Evolutionary conservation across 2,797 vertebrate species (phyloP).

Genomic region (Aeoliscus strigatus): DNA sequence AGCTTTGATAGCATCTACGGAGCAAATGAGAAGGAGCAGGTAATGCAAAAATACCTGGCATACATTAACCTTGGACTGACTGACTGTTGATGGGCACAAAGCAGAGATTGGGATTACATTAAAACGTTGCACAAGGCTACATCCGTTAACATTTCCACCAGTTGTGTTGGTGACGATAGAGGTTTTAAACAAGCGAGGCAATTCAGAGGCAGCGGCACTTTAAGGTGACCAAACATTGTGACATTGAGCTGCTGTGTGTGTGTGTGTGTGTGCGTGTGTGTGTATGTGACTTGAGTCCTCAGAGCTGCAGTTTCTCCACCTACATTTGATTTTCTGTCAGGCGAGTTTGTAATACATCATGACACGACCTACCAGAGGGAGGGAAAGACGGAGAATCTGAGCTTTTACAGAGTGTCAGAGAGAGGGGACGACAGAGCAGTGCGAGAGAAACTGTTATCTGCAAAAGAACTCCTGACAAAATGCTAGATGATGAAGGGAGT

Average conservation of each 20-base stretch:
- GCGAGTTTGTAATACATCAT: constrained; percentile 41
- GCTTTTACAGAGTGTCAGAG: constrained; percentile 9
- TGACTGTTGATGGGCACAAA: no score
- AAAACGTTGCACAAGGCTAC: no score
- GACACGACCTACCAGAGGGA: constrained; percentile 8
- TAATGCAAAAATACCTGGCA: no score
- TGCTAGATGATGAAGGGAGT: not conserved
- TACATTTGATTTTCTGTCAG: constrained; percentile 51
- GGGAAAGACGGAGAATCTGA: not conserved
- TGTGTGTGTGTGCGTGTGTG: constrained; percentile 11
- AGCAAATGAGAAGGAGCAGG: no score
- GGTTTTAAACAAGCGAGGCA: no score
- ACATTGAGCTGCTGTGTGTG: constrained; percentile 4
- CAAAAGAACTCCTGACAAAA: no score
- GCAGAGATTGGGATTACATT: no score
- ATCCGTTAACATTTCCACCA: no score
- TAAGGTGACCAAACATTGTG: constrained; percentile 6
- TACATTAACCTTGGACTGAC: no score
- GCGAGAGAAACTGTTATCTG: not conserved
- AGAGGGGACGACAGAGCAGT: not conserved
- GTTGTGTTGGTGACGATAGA: no score
- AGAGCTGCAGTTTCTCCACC: constrained; percentile 28
- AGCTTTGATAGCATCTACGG: no score
- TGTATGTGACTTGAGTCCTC: constrained; percentile 13
- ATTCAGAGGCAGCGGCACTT: constrained; percentile 2